These are phyloP conservation scores for Thymelicus lineola DNA, from an alignment of 2,888 invertebrate genomes.

Conservation along the genomic window DNA sequence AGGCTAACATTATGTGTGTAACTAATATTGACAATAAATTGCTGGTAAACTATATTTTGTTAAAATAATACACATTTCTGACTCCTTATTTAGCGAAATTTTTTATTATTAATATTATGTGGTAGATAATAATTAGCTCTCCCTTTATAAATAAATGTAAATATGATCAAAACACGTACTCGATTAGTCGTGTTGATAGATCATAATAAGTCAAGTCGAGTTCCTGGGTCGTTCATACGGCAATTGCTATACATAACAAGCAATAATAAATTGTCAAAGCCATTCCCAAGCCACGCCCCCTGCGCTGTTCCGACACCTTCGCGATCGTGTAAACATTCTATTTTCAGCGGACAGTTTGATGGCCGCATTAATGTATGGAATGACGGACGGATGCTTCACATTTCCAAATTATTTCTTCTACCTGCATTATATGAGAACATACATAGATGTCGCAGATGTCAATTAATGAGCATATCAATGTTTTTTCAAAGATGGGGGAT, in stretches of 20 bases:
- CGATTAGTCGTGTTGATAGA: background rate
- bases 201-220: conserved; percentile 15
- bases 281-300: conserved; percentile 26
- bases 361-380: conserved; percentile 31
- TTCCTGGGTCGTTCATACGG: background rate
- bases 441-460: background rate
- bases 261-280: conserved; percentile 23
- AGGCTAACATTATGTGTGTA: background rate
- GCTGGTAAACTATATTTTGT: too few species aligned
- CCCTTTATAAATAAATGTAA: too few species aligned
- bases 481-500: background rate
- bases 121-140: too few species aligned
- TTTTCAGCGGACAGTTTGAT: conserved; percentile 37
- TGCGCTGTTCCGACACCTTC: conserved; percentile 26
- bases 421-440: background rate
- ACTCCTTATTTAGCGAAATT: too few species aligned
- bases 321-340: conserved; percentile 33
- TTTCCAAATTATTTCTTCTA: conserved; percentile 4
- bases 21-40: background rate
- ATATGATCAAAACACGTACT: background rate
- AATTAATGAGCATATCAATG: background rate
- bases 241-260: background rate
- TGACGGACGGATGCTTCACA: conserved; percentile 4
- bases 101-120: too few species aligned
- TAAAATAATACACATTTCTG: too few species aligned